These are phyloP conservation scores for Cottus gobio DNA, from an alignment of 2,113 vertebrate species.

Conservation along the genomic window DNA sequence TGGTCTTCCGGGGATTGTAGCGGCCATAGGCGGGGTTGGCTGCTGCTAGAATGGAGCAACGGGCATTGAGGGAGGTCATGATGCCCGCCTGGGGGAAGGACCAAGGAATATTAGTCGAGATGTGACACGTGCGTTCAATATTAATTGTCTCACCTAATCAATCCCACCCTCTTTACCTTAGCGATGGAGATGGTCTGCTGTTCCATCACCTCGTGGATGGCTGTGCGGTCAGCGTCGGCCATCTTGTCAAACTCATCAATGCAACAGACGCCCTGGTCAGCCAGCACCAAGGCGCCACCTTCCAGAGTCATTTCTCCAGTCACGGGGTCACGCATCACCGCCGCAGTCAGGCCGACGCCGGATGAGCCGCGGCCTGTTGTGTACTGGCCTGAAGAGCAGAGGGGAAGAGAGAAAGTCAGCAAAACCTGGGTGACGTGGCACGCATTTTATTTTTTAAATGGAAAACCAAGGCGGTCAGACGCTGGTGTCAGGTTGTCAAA, in stretches of 20 bases:
- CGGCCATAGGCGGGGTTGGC: constrained; percentile 94
- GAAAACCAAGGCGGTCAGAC: background rate
- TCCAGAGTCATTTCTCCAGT: constrained; percentile 92
- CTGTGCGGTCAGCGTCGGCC: constrained; percentile 90
- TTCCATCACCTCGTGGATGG: constrained; percentile 97
- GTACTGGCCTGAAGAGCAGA: constrained; percentile 87
- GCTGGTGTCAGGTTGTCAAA: background rate
- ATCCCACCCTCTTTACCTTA: constrained; percentile 76
- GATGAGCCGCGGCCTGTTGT: constrained; percentile 93
- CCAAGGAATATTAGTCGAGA: background rate
- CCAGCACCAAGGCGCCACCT: constrained; percentile 91
- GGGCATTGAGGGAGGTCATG: constrained; percentile 92
- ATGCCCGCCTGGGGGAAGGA: constrained; percentile 87
- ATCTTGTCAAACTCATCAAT: constrained; percentile 98
- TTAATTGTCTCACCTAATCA: background rate
- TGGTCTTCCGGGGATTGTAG: constrained; percentile 88
- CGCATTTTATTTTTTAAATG: background rate
- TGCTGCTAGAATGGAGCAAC: constrained; percentile 92
- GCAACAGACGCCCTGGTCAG: constrained; percentile 92
- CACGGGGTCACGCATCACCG: constrained; percentile 89
- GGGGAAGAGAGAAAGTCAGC: background rate
- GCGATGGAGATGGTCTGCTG: constrained; percentile 96
- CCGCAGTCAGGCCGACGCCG: constrained; percentile 91
- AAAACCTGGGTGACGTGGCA: background rate
- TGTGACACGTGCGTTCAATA: background rate